phyloP scores from a whole-genome alignment of 2,888 invertebrate genomes.

The Acronicta psi region DNA sequence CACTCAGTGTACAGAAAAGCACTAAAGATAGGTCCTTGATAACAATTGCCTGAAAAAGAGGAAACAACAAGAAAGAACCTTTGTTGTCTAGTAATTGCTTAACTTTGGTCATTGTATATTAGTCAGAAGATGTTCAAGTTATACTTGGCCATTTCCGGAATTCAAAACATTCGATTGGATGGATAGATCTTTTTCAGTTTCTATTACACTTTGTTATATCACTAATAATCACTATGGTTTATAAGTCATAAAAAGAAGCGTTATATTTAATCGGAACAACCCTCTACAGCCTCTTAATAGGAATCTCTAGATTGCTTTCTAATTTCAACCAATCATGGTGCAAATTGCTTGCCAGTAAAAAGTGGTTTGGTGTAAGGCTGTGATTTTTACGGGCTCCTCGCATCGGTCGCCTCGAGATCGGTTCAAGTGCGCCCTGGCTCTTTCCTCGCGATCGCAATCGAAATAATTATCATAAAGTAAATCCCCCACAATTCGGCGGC shows the following conservation, averaged over 20 bases:
- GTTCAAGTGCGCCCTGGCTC: conserved; percentile 74
- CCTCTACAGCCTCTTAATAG: conserved; percentile 64
- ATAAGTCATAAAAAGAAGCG: conserved; percentile 36
- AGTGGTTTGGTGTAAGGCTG: conserved; percentile 71
- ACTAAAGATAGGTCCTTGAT: too few relatives aligned
- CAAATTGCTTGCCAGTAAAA: conserved; percentile 72
- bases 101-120: too few relatives aligned
- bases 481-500: conserved; percentile 85
- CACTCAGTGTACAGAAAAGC: too few relatives aligned
- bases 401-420: conserved; percentile 71
- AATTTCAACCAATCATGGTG: conserved; percentile 71
- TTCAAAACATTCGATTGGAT: conserved; percentile 15
- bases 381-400: conserved; percentile 77
- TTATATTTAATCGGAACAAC: conserved; percentile 58
- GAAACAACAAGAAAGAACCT: too few relatives aligned
- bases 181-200: not conserved
- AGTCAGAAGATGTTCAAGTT: too few relatives aligned
- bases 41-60: too few relatives aligned
- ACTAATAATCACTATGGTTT: too few relatives aligned
- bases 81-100: too few relatives aligned
- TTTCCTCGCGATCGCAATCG: conserved; percentile 84
- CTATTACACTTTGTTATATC: conserved; percentile 35
- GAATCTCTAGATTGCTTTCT: conserved; percentile 67
- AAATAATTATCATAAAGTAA: conserved; percentile 88
- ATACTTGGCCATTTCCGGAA: not conserved